Percentiles rank a stretch among this genome's conserved stretches.
These are phyloP conservation scores for Tragelaphus eurycerus DNA, from an alignment of 2,797 vertebrate species.

Conservation along the genomic window DNA sequence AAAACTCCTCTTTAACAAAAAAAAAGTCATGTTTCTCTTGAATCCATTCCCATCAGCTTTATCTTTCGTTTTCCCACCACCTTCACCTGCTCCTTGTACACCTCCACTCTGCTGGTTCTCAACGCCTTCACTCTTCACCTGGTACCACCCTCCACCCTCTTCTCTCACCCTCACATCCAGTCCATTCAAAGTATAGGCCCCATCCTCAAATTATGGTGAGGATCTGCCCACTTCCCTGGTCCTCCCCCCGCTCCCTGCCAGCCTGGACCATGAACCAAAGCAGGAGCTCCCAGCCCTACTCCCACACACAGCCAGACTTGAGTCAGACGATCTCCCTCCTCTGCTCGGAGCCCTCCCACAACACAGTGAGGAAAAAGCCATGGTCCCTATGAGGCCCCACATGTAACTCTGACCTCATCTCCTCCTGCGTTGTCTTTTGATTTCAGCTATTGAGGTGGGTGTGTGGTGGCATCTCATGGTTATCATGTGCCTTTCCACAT, in stretches of 20 bases:
- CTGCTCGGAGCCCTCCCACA: not conserved
- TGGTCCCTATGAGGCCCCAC: not conserved
- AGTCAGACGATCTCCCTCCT: not conserved
- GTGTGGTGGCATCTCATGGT: not conserved
- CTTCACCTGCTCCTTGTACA: not conserved
- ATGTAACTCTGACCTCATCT: not conserved
- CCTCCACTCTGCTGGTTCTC: not conserved
- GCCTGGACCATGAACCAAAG: not conserved
- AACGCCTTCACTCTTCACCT: accelerated
- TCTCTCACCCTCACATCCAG: not conserved
- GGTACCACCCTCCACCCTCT: not conserved
- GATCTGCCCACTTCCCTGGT: not conserved
- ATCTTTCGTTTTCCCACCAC: not conserved
- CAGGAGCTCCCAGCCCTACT: not conserved
- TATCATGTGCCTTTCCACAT: not conserved
- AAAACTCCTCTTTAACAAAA: not conserved
- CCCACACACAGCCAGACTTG: not conserved
- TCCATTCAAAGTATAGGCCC: not conserved
- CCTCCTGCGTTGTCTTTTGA: not conserved
- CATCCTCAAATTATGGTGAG: not conserved
- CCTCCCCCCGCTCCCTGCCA: not conserved
- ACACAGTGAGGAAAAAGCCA: not conserved
- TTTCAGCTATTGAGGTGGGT: not conserved
- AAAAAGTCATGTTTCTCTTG: not conserved
- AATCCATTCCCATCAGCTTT: not conserved